Evolutionary conservation across 2,113 vertebrate species (phyloP).

Genomic region (Chinchilla lanigera): DNA sequence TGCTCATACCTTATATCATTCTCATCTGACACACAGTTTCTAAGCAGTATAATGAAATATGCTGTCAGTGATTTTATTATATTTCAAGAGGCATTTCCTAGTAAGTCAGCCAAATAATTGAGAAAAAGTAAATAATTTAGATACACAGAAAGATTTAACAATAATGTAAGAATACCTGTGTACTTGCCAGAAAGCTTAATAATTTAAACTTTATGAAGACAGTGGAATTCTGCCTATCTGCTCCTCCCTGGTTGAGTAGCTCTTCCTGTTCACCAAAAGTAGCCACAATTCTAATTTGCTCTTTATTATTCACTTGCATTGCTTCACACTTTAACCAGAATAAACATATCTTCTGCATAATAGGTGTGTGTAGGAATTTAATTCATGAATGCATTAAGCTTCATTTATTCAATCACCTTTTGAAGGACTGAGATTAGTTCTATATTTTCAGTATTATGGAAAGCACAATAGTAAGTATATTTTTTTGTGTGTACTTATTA

Average conservation of each 20-base stretch:
- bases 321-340: conserved; percentile 35
- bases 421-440: background rate
- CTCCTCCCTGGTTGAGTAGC: background rate
- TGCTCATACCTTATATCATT: background rate
- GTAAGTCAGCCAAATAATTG: background rate
- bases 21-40: background rate
- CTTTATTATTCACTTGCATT: conserved; percentile 22
- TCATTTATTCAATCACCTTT: background rate
- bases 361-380: background rate
- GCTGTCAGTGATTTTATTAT: conserved; percentile 41
- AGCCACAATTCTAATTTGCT: background rate
- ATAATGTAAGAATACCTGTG: background rate
- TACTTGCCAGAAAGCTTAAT: conserved; percentile 29
- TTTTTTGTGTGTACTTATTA: conserved; percentile 20
- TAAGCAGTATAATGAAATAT: conserved; percentile 40
- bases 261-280: background rate
- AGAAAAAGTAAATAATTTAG: conserved; percentile 46
- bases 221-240: background rate
- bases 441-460: background rate
- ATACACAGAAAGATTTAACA: conserved; percentile 4
- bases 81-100: conserved; percentile 36
- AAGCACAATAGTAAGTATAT: background rate
- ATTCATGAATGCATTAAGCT: background rate
- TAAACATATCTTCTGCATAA: conserved; percentile 37
- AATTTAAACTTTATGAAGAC: conserved; percentile 36